Base-by-base conservation (phyloP, 1,140 invertebrate species). In the Gonioctena quinquepunctata region DNA sequence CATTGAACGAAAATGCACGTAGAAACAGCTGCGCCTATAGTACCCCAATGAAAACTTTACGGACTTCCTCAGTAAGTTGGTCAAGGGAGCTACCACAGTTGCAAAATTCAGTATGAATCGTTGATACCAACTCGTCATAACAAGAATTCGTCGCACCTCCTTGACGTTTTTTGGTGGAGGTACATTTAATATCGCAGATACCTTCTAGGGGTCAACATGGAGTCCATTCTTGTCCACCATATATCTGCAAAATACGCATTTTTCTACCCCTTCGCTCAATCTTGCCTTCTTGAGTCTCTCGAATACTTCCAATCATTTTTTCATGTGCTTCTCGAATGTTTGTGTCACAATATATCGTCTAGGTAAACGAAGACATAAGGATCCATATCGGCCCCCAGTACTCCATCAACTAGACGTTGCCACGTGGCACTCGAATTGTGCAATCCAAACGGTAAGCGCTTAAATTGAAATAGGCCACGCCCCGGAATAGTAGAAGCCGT, bases 1-100 rank as follows among this genome's bases (percentile, higher is more conserved):
- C n/a, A n/a, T n/a, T n/a, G n/a, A n/a, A n/a, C n/a, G n/a, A n/a
- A n/a, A n/a, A n/a, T n/a, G n/a, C n/a, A n/a, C n/a, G n/a, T n/a
- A n/a, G n/a, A n/a, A n/a, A n/a, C n/a, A n/a, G n/a, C n/a, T n/a
- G n/a, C n/a, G n/a, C n/a, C n/a, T n/a, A n/a, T n/a, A n/a, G n/a
- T n/a, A n/a, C n/a, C n/a, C n/a, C n/a, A n/a, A n/a, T n/a, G n/a
- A n/a, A n/a, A n/a, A n/a, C n/a, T n/a, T n/a, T n/a, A n/a, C n/a
- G n/a, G n/a, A n/a, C n/a, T 73, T 67, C 19, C 71, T 78, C 3
- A 72, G 63, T 1, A 86, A 71, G 23, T 74, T 21, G 68, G 82
- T 76, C n/a, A 13, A 13, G n/a, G 33, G 33, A 42, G 11, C 33
- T 0, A 42, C 33, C 11, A 42, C 33, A 8, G 33, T 3, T 8